Evolutionary conservation across 2,888 invertebrate species (phyloP).

Genomic region (Cryptophagus acutangulus): DNA sequence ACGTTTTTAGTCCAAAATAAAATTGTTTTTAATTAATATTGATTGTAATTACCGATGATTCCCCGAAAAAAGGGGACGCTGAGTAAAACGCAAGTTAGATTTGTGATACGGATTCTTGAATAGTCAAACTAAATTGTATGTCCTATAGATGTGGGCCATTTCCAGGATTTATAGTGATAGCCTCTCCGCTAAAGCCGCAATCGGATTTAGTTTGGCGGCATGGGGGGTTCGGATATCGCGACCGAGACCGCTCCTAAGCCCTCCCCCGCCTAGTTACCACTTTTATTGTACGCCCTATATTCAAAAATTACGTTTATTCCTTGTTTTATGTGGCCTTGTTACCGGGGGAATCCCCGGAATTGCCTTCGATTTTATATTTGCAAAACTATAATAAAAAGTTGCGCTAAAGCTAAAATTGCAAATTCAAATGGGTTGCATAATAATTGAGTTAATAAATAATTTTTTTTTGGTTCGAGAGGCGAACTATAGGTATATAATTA

Average conservation of each 20-base stretch:
- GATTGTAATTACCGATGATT: too few species aligned
- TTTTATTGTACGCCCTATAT: conserved; percentile 37
- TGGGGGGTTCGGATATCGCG: conserved; percentile 21
- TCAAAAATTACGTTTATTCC: conserved; percentile 32
- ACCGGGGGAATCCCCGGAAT: too few species aligned
- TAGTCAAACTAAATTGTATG: conserved; percentile 41
- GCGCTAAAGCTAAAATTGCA: too few species aligned
- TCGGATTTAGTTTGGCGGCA: conserved; percentile 39
- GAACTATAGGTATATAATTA: too few species aligned
- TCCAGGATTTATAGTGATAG: conserved; percentile 45
- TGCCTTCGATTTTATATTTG: too few species aligned
- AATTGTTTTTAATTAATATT: too few species aligned
- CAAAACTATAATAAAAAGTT: too few species aligned
- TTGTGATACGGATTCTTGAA: conserved; percentile 38
- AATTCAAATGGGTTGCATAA: too few species aligned
- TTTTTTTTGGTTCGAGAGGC: too few species aligned
- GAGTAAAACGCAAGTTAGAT: conserved; percentile 35
- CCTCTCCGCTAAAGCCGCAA: conserved; percentile 44
- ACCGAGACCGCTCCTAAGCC: conserved; percentile 25
- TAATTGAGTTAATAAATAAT: too few species aligned
- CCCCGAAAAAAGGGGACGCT: conserved; percentile 20
- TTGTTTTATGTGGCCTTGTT: too few species aligned
- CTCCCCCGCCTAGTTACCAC: conserved; percentile 31
- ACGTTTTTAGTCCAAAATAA: too few species aligned
- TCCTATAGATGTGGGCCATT: conserved; percentile 42